Evolutionary conservation across 2,113 vertebrate species (phyloP), one percentile per base, ranked within the genome.

Genomic region (Pachypanchax playfairii): DNA sequence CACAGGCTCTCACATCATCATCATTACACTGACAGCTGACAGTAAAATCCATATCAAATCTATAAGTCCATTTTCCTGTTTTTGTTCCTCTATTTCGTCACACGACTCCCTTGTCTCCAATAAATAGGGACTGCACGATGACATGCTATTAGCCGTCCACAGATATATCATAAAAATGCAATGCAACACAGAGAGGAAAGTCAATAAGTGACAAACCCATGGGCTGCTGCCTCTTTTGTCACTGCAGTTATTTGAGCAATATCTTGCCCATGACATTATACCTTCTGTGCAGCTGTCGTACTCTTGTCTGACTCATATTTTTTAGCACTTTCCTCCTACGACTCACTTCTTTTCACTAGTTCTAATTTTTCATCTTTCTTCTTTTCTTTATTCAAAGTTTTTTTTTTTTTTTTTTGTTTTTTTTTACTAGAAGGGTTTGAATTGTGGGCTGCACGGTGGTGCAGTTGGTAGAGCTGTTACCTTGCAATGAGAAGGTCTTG

Each of bases 1-100:
- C 84, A 65, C 33, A 12, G 73, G 83, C 72, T 52, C 57, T 59
- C 82, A 43, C 65, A 70, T 82, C 88, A 79, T 77, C 77, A 86
- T 78, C 85, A 70, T 82, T 79, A 80, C 55, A 67, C 69, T 79
- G 86, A 86, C 84, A 88, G 83, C 79, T 87, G 88, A 88, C 86
- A 84, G 82, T 73, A 72, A 80, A 88, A 90, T 88, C 85, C 64
- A 89, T 89, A 84, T 76, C 76, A 77, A 81, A 87, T 85, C 79
- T 79, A 82, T 86, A 82, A 85, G 73, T 81, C 82, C 57, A 84
- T 85, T 87, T 87, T 84, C 74, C 78, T 75, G 68, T 87, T 87
- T 86, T 82, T 83, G 79, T 85, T 82, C 65, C 31, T 62, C 77
- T 79, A 73, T 79, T 79, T 87, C 83, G 76, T 89, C 81, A 68